Evolutionary conservation across 2,888 invertebrate species (phyloP).

Genomic region (Gymnosoma rotundatum): DNA sequence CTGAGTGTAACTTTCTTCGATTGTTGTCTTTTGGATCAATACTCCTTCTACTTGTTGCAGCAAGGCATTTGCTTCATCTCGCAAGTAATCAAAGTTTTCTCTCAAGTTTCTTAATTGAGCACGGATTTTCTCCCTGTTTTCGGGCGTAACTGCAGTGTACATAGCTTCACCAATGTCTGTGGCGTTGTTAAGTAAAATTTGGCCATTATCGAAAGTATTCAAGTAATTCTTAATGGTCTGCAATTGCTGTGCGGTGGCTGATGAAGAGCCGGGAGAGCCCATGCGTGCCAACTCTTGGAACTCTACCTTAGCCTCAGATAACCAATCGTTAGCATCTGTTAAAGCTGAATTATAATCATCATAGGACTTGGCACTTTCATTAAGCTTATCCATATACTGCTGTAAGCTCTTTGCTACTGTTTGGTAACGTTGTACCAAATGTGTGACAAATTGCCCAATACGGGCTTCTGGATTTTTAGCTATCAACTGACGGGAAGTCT

Average conservation of each 20-base stretch:
- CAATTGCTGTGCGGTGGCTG: conserved; percentile 88
- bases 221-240: conserved; percentile 86
- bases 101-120: conserved; percentile 91
- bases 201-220: conserved; percentile 89
- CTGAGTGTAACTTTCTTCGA: conserved; percentile 95
- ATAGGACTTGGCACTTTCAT: conserved; percentile 86
- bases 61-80: conserved; percentile 91
- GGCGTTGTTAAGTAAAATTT: conserved; percentile 89
- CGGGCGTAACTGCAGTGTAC: conserved; percentile 92
- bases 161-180: conserved; percentile 94
- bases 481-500: conserved; percentile 88
- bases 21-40: conserved; percentile 94
- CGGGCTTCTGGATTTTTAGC: conserved; percentile 92
- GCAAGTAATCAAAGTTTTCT: conserved; percentile 91
- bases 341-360: conserved; percentile 88
- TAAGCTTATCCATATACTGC: conserved; percentile 88
- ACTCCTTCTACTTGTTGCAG: conserved; percentile 94
- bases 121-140: conserved; percentile 92
- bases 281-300: conserved; percentile 88
- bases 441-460: conserved; percentile 90
- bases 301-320: conserved; percentile 88
- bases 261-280: conserved; percentile 88
- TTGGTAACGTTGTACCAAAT: conserved; percentile 89
- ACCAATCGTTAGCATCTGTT: conserved; percentile 89
- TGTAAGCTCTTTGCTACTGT: conserved; percentile 88